Base-by-base conservation (phyloP, 2,888 invertebrate species). In the Pterostichus niger region DNA sequence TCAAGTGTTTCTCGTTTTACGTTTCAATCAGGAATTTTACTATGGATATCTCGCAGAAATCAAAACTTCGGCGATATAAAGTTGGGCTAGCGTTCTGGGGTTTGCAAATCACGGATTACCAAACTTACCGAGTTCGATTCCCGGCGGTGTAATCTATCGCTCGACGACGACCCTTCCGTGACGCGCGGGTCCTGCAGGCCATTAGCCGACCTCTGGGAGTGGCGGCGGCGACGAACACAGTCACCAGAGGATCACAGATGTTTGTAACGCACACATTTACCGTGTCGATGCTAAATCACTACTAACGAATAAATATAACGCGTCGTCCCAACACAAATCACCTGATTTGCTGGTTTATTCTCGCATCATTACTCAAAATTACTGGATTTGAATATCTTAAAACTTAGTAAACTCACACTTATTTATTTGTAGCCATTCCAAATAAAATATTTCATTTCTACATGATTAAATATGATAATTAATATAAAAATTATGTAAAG, bases 131-230 rank as follows among this genome's bases (percentile, higher is more conserved):
- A 86, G 88, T 89, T 89, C 85, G 88, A 88, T 86, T 89, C 89
- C 89, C 89, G 88, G 86, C 86, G 89, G 89, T 89, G 89, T 88
- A 89, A 89, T 89, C 89, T 89, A 88, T 89, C 89, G 88, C 54
- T 56, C 56, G 54, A n/a, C 73, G 82, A 54, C 68, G 81, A 81
- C 81, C 81, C 81, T 81, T 59, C 78, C 59, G 31, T 78, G 46
- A 56, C 61, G 61, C 78, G 31, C 24, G 59, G 46, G 78, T 78
- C 81, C 81, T 81, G 81, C 68, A 81, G 68, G 81, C 81, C 73
- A 81, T 81, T 81, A 81, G 73, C n/a, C 73, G 13, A 31, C 52
- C 81, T 61, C 56, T 31, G 40, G 81, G 71, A 68, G 35, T 52
- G 54, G 64, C 52, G 49, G n/a, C 15, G 15, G 46, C 64, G 68